Evolutionary conservation across 35 echinoderm and acorn worm genomes (phyloP), one percentile per base, ranked within the genome.

Genomic region (Acanthaster planci): DNA sequence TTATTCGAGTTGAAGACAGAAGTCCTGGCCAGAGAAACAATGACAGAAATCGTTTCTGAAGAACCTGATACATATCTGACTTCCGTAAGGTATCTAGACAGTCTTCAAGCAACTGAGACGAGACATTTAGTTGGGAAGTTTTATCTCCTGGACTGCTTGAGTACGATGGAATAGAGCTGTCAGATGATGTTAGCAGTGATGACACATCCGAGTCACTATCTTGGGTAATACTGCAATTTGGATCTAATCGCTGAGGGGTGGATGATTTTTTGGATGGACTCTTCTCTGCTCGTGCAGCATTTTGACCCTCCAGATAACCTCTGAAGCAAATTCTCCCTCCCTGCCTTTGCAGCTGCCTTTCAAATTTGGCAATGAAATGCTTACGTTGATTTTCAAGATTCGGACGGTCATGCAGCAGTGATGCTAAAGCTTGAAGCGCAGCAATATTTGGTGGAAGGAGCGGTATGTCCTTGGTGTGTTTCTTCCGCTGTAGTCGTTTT

Each of bases 1-100:
- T 72, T 14, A 72, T 72, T 72, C 64, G 64, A 72, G 64, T 72
- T 12, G 64, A 72, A 31, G 64, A 72, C 26, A 72, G 64, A 72
- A 72, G 64, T 35, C 64, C 64, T 7, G 64, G 64, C 64, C 64
- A 72, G 7, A 72, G 64, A 34, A 72, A 72, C 23, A 72, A 0
- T 0, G 64, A 72, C 3, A 72, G 64, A 29, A 35, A 72, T 26
- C 64, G 64, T 34, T 34, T 72, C 23, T 26, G 23, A 26, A 72
- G 34, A 8, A 72, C 26, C 29, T 72, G 18, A 26, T 72, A 72
- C 8, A 34, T 27, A 26, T 72, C 64, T 10, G 64, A 31, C 29
- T 72, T 72, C 23, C 34, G 22, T 15, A 72, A 29, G 15, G 64
- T 14, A 12, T 26, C 26, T 14, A 72, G 18, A 10, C 30, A 26